phyloP scores from a whole-genome alignment of 1,140 invertebrate species.

The Leptestheria dahalacensis region DNA sequence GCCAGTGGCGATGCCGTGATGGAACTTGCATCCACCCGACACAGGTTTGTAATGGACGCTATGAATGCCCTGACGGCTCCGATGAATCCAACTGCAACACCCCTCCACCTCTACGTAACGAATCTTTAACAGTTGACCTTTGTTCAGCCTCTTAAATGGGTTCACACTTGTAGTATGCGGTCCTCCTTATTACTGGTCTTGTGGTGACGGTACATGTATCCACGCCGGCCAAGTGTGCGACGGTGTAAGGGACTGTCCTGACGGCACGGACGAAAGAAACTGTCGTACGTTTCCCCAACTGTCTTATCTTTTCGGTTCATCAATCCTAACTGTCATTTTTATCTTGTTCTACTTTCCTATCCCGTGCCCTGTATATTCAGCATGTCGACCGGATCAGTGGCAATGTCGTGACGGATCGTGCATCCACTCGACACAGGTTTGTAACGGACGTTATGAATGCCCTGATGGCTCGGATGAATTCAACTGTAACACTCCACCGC shows the following conservation, averaged over 20 bases:
- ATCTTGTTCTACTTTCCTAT: too few species aligned
- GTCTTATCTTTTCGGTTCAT: too few species aligned
- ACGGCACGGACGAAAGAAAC: slow-evolving; percentile 21
- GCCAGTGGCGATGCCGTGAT: slow-evolving; percentile 23
- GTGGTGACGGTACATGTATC: slow-evolving; percentile 34
- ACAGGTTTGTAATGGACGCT: slow-evolving; percentile 41
- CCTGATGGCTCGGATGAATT: slow-evolving; percentile 23
- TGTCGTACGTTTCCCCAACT: too few species aligned
- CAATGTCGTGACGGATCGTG: slow-evolving; percentile 24
- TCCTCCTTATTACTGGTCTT: slow-evolving; percentile 28
- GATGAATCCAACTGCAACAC: slow-evolving; percentile 21
- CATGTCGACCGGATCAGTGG: slow-evolving; percentile 18
- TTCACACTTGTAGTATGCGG: slow-evolving; percentile 21
- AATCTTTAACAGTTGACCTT: too few species aligned
- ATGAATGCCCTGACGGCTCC: slow-evolving; percentile 35
- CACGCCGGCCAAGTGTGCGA: slow-evolving; percentile 14
- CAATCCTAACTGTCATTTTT: too few species aligned
- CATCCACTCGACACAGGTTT: slow-evolving; percentile 30
- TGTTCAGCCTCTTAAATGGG: not conserved
- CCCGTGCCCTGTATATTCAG: not conserved
- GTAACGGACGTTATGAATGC: slow-evolving; percentile 47
- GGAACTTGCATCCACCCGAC: slow-evolving; percentile 25
- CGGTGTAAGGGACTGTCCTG: slow-evolving; percentile 22
- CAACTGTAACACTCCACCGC: slow-evolving; percentile 13
- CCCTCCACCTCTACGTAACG: not conserved